Evolutionary conservation across 2,113 vertebrate species (phyloP).

Genomic region (Pagrus major): DNA sequence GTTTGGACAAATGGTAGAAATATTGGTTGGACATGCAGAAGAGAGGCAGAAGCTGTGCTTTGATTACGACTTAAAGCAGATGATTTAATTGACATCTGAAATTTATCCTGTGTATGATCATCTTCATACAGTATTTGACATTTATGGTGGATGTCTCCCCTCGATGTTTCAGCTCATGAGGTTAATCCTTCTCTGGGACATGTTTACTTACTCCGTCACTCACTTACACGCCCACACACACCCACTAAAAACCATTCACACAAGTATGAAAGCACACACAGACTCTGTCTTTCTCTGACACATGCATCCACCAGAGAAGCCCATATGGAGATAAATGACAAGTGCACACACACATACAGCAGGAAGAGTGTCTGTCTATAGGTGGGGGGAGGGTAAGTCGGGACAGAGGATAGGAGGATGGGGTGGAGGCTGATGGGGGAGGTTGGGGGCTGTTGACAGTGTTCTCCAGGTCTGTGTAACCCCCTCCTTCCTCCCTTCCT

Average conservation of each 20-base stretch:
- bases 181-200: conserved; percentile 40
- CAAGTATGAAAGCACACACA: conserved; percentile 34
- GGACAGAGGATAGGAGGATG: conserved; percentile 33
- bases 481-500: conserved; percentile 12
- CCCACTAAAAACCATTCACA: conserved; percentile 32
- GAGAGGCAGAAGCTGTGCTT: background rate
- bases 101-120: conserved; percentile 13
- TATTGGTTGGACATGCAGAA: background rate
- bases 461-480: conserved; percentile 66
- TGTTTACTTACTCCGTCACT: conserved; percentile 47
- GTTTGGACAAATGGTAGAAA: conserved; percentile 50
- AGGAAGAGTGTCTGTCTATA: conserved; percentile 40
- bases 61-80: conserved; percentile 8
- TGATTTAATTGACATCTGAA: conserved; percentile 37
- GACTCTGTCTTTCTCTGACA: conserved; percentile 44
- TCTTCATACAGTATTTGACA: conserved; percentile 33
- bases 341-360: conserved; percentile 38
- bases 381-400: conserved; percentile 70
- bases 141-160: conserved; percentile 32
- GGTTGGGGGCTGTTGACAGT: conserved; percentile 63
- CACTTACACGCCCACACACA: conserved; percentile 9
- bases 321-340: conserved; percentile 64
- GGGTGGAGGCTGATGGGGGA: conserved; percentile 60
- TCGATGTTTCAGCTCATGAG: conserved; percentile 34
- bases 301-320: conserved; percentile 42